Conservation (phyloP, 1,140 invertebrate species). For the Potamilus streckersoni region DNA sequence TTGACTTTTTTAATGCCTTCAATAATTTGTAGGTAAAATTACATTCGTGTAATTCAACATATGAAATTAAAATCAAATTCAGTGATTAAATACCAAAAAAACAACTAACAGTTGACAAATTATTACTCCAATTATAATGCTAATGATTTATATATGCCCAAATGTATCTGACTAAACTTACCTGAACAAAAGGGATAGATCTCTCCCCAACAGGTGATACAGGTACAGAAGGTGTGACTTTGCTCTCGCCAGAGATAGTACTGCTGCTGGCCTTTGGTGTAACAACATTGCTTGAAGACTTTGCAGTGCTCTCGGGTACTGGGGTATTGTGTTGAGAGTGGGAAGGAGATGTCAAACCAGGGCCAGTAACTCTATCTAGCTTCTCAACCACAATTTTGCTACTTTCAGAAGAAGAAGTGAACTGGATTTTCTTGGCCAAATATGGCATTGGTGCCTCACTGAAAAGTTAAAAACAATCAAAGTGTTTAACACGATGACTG, state of each 20-base stretch:
- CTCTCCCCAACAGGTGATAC: constrained; percentile 15
- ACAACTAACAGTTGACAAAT: no score
- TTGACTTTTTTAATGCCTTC: no score
- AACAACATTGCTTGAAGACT: constrained; percentile 7
- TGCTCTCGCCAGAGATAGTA: background rate
- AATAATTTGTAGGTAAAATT: no score
- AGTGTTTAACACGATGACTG: no score
- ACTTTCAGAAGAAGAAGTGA: constrained; percentile 83
- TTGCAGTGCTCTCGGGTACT: constrained; percentile 9
- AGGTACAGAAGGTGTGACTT: constrained; percentile 4
- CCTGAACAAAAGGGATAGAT: no score
- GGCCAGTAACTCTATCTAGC: constrained; percentile 73
- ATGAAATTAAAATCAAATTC: no score
- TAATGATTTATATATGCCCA: no score
- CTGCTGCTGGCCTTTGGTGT: constrained; percentile 19
- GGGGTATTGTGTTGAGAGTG: constrained; percentile 26
- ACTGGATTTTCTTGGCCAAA: constrained; percentile 70
- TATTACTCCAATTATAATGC: no score
- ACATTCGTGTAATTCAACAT: no score
- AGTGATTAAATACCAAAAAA: no score
- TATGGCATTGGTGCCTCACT: constrained; percentile 73
- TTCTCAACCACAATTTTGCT: constrained; percentile 87
- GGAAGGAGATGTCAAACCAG: constrained; percentile 42
- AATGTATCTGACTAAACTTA: no score
- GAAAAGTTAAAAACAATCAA: constrained; percentile 14